Conservation (phyloP, 2,888 invertebrate genomes). For the Watsonalla cultraria region DNA sequence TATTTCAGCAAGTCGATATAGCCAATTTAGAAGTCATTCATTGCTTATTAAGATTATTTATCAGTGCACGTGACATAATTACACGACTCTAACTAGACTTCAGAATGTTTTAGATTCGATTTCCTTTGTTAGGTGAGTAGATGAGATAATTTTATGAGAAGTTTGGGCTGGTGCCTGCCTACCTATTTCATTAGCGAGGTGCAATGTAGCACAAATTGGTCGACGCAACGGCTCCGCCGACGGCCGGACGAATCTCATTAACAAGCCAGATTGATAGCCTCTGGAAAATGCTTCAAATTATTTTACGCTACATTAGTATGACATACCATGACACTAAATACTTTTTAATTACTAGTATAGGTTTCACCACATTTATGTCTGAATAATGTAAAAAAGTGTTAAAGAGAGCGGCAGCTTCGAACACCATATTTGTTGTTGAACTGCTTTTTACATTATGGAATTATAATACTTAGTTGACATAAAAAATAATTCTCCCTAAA, state of each 20-base stretch:
- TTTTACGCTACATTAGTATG: constrained; percentile 70
- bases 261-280: constrained; percentile 65
- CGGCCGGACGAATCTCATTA: constrained; percentile 71
- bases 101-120: neutral
- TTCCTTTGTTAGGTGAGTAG: constrained; percentile 1
- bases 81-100: neutral
- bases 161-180: constrained; percentile 17
- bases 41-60: no score
- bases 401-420: no score
- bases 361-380: constrained; percentile 3
- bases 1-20: no score
- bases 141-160: constrained; percentile 23
- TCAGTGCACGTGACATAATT: no score
- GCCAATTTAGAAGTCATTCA: no score
- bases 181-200: constrained; percentile 57
- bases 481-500: no score
- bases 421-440: no score
- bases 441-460: no score
- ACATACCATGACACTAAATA: constrained; percentile 47
- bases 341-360: constrained; percentile 26
- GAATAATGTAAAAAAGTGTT: neutral
- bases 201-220: constrained; percentile 67
- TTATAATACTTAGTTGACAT: no score
- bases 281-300: constrained; percentile 69
- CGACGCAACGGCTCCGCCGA: constrained; percentile 46